Evolutionary conservation across 2,888 invertebrate species (phyloP), one percentile per base, ranked within the genome.

Genomic region (Phengaris alcon): DNA sequence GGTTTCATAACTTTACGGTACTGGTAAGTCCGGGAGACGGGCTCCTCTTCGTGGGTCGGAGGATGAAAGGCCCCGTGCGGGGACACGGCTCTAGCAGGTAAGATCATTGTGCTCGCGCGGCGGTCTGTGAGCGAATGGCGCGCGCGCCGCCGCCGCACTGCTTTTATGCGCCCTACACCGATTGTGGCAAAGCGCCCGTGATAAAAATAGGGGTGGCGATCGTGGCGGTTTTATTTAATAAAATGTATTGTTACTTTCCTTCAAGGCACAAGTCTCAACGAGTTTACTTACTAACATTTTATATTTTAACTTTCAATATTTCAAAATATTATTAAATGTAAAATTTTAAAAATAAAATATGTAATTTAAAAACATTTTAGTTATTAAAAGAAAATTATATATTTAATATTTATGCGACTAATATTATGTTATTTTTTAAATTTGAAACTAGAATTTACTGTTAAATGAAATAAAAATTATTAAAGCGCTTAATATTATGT

Each of bases 1-100:
- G 97, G 98, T 88, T 98, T 97, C 97, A 97, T 97, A 80, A 98
- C 97, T 95, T 97, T 98, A 88, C 98, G 95, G 93, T 98, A 98
- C 86, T 98, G 97, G 88, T 97, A 97, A 80, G 98, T 98, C 86
- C 97, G 95, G 79, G 97, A 97, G 88, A 97, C 97, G 76, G 96
- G 96, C 80, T 93, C 93, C 78, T 93, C 93, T 80, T 93, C 82
- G 84, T 88, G 88, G 81, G 88, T 90, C 84, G 87, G 94, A 82
- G 87, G 93, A 83, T 86, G 94, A 90, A 88, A 94, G 78, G 90
- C 91, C 88, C 93, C 93, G 87, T 90, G 92, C 82, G 93, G 93
- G 85, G 93, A 92, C 92, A 92, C 90, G 84, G 87, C 93, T 87
- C 87, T 94, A 84, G 87, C 91, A 87, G 88, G 94, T 82, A 93